These are phyloP conservation scores for Cranoglanis bouderius DNA, from an alignment of 2,113 vertebrate genomes.

Conservation along the genomic window DNA sequence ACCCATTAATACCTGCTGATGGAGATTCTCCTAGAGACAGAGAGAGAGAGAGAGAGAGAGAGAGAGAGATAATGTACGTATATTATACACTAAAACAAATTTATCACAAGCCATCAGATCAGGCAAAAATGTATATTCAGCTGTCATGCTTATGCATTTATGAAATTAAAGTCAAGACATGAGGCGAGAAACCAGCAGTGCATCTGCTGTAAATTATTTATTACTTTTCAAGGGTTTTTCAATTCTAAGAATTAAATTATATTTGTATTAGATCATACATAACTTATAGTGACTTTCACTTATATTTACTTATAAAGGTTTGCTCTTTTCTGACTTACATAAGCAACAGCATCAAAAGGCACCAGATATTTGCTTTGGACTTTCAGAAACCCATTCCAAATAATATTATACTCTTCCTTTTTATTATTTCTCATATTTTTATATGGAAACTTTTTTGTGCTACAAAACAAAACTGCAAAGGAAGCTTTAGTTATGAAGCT, in stretches of 20 bases:
- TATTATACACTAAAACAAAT: background rate
- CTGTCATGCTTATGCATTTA: background rate
- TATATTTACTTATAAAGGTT: background rate
- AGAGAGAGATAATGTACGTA: background rate
- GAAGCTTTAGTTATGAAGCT: background rate
- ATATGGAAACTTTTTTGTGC: background rate
- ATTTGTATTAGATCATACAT: background rate
- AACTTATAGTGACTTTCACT: background rate
- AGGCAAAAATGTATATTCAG: background rate
- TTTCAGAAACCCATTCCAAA: background rate
- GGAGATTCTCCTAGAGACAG: slow-evolving; percentile 71
- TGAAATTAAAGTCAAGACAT: background rate
- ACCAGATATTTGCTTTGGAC: background rate
- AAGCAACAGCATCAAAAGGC: background rate
- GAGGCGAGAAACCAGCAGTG: background rate
- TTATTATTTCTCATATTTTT: background rate
- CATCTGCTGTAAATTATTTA: background rate
- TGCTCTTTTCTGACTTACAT: background rate
- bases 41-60: background rate
- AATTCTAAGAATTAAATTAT: background rate
- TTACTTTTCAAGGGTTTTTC: background rate
- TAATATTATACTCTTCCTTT: background rate
- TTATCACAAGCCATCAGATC: background rate
- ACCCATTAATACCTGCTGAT: slow-evolving; percentile 77
- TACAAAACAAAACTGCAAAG: background rate